Percentiles rank a stretch among this genome's conserved stretches.
Evolutionary conservation across 2,113 vertebrate species (phyloP).

Genomic region (Poeciliopsis occidentalis): DNA sequence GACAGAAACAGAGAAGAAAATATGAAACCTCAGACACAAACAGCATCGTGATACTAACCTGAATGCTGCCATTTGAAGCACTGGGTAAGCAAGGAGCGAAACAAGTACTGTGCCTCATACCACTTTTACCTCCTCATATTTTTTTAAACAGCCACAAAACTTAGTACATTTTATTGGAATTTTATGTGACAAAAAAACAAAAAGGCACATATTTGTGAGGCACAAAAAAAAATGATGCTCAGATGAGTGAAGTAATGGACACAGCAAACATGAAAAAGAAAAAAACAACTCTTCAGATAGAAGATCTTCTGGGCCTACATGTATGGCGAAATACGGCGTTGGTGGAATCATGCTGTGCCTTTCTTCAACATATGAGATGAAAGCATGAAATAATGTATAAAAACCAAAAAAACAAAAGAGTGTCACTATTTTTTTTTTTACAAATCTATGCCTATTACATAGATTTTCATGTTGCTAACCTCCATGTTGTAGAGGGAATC

Average conservation of each 20-base stretch:
- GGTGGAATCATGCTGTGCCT: background rate
- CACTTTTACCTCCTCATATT: no score
- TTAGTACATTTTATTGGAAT: background rate
- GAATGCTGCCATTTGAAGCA: no score
- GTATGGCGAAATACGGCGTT: background rate
- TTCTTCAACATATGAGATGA: background rate
- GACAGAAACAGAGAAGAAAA: constrained; percentile 42
- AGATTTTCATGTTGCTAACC: no score
- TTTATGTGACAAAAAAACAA: background rate
- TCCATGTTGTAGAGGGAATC: constrained; percentile 5
- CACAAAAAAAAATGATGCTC: background rate
- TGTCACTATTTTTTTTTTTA: background rate
- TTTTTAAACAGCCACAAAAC: background rate
- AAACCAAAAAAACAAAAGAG: background rate
- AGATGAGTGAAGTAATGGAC: no score
- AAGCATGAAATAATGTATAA: background rate
- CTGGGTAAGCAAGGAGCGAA: background rate
- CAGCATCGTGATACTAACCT: no score
- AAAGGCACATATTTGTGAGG: background rate
- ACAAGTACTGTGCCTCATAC: no score
- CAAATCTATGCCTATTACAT: background rate
- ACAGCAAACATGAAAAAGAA: no score
- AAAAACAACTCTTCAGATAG: no score
- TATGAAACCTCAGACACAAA: constrained; percentile 18
- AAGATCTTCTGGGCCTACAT: no score